These are phyloP conservation scores for Nemopilema nomurai DNA, from an alignment of 30 jellyfish, hydroid and myxozoan species.

Conservation along the genomic window DNA sequence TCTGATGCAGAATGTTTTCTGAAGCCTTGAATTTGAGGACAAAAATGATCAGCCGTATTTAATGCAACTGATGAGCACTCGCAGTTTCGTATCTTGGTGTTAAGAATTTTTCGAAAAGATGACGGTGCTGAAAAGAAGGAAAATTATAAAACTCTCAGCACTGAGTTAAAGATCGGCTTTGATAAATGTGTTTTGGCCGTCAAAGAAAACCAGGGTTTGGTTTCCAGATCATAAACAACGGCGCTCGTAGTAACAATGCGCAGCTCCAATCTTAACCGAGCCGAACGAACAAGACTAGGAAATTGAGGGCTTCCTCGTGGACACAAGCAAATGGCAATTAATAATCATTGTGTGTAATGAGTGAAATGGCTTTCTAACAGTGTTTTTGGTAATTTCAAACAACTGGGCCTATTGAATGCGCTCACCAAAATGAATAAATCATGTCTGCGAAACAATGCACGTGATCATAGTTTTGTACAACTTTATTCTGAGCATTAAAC, in stretches of 20 bases:
- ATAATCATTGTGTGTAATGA: slow-evolving; percentile 11
- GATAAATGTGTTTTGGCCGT: neutral
- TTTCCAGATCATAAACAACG: neutral
- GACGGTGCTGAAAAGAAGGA: neutral
- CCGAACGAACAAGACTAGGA: slow-evolving; percentile 21
- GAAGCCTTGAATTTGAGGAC: no score
- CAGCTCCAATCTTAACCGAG: neutral
- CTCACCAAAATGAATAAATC: slow-evolving; percentile 55
- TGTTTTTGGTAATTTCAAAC: slow-evolving; percentile 38
- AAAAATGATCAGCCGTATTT: no score
- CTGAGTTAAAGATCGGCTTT: neutral
- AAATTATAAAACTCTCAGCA: neutral
- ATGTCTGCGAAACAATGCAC: slow-evolving; percentile 30
- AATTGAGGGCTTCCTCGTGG: slow-evolving; percentile 32
- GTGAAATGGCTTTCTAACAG: slow-evolving; percentile 57
- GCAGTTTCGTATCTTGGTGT: no score
- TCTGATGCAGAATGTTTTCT: no score
- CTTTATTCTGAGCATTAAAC: slow-evolving; percentile 39
- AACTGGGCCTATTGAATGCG: slow-evolving; percentile 7
- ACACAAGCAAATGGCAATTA: slow-evolving; percentile 14
- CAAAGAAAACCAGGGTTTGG: neutral
- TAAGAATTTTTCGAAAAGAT: no score
- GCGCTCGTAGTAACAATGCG: neutral
- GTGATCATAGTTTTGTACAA: slow-evolving; percentile 20
- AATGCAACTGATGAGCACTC: no score